These are phyloP conservation scores for Heliconius sara DNA, from an alignment of 2,888 invertebrate genomes.

Conservation along the genomic window DNA sequence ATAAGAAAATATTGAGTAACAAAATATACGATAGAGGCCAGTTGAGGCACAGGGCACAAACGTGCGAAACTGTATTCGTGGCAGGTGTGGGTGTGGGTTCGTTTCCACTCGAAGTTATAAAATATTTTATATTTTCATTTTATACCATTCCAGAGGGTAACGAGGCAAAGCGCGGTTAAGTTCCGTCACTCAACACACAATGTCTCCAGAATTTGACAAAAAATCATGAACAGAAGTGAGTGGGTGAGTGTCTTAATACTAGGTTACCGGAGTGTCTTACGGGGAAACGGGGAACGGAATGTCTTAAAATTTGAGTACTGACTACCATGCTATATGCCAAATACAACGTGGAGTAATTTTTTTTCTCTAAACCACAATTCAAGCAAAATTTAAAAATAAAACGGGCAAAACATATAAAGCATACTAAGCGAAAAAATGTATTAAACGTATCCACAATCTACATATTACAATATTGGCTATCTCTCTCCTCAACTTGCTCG, in stretches of 20 bases:
- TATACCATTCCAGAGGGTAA: too few relatives aligned
- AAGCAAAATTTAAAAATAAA: background rate
- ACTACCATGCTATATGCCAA: background rate
- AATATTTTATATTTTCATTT: background rate
- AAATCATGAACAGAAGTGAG: background rate
- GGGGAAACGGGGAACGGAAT: too few relatives aligned
- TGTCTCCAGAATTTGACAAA: too few relatives aligned
- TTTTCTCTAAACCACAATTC: background rate
- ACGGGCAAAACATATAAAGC: background rate
- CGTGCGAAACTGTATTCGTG: background rate
- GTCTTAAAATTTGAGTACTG: too few relatives aligned
- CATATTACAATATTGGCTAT: slow-evolving; percentile 29
- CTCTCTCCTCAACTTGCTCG: slow-evolving; percentile 46
- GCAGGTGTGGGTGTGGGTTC: background rate
- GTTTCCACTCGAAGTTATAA: background rate
- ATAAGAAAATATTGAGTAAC: background rate
- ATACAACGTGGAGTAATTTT: background rate
- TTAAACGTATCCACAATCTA: slow-evolving; percentile 8
- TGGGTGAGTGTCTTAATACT: background rate
- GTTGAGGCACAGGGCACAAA: background rate
- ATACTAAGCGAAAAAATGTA: background rate
- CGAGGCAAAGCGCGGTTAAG: too few relatives aligned
- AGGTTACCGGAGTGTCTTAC: too few relatives aligned
- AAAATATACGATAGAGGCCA: background rate
- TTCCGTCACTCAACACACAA: too few relatives aligned